phyloP scores from a whole-genome alignment of 2,113 vertebrate species.

The Misgurnus anguillicaudatus region DNA sequence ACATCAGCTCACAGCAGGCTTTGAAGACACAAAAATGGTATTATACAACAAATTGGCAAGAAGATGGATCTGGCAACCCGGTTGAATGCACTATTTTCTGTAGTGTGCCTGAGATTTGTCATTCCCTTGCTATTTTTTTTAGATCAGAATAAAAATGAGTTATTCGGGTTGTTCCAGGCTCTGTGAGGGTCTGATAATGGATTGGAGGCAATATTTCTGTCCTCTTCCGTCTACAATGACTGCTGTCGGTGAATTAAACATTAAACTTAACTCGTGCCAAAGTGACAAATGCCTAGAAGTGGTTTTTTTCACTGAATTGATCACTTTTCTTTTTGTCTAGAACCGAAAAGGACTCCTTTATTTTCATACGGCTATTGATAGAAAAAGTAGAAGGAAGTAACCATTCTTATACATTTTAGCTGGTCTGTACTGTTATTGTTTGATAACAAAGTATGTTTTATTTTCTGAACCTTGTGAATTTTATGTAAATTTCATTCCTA shows the following conservation, averaged over 20 bases:
- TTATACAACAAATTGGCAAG: conserved; percentile 49
- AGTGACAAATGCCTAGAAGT: conserved; percentile 4
- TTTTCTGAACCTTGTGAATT: neutral
- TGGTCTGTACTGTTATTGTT: neutral
- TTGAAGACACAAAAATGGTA: conserved; percentile 21
- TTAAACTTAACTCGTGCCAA: conserved; percentile 8
- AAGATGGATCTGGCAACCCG: conserved; percentile 58
- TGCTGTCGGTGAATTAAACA: conserved; percentile 45
- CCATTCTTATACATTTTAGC: neutral
- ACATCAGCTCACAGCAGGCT: conserved; percentile 29
- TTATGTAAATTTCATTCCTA: neutral
- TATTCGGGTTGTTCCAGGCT: conserved; percentile 14
- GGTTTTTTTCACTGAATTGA: conserved; percentile 28
- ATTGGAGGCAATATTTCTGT: conserved; percentile 42
- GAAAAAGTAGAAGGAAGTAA: neutral
- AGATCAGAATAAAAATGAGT: conserved; percentile 57
- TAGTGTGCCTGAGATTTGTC: conserved; percentile 43
- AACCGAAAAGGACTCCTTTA: neutral
- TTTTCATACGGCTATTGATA: neutral
- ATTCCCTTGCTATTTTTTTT: conserved; percentile 55
- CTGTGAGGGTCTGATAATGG: conserved; percentile 45
- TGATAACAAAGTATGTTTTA: no score
- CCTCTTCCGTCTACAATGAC: conserved; percentile 42
- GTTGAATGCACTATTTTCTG: conserved; percentile 58
- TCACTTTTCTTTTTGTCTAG: neutral